Evolutionary conservation across 2,888 invertebrate species (phyloP).

Genomic region (Aleiodes leptofemur): DNA sequence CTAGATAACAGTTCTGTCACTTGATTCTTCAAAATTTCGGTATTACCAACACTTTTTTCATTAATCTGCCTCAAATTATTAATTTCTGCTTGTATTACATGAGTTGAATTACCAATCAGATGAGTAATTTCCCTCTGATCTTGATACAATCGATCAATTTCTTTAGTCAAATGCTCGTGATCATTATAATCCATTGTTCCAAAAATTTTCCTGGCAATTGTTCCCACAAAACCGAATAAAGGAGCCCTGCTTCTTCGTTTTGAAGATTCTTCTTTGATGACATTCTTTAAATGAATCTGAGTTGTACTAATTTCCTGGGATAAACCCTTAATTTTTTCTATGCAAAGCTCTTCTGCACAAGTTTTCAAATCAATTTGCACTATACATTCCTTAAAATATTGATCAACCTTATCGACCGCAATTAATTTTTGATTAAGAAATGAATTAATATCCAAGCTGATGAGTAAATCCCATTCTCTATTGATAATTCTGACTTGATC

Average conservation of each 20-base stretch:
- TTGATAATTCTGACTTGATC: too few relatives aligned
- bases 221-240: background rate
- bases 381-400: too few relatives aligned
- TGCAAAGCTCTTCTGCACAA: too few relatives aligned
- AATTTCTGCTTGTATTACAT: background rate
- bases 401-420: too few relatives aligned
- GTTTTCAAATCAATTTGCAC: too few relatives aligned
- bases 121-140: background rate
- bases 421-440: too few relatives aligned
- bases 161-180: background rate
- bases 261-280: background rate
- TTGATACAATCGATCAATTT: background rate
- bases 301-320: too few relatives aligned
- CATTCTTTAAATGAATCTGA: too few relatives aligned
- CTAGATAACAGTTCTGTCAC: background rate
- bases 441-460: too few relatives aligned
- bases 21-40: background rate
- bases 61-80: background rate
- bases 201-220: background rate
- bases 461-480: too few relatives aligned
- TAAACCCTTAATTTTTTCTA: too few relatives aligned
- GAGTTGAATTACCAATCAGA: background rate
- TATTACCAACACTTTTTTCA: background rate
- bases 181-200: constrained; percentile 2
- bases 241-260: background rate